Base-by-base conservation (phyloP, 2,113 vertebrate genomes). In the Grammomys dolichurus region DNA sequence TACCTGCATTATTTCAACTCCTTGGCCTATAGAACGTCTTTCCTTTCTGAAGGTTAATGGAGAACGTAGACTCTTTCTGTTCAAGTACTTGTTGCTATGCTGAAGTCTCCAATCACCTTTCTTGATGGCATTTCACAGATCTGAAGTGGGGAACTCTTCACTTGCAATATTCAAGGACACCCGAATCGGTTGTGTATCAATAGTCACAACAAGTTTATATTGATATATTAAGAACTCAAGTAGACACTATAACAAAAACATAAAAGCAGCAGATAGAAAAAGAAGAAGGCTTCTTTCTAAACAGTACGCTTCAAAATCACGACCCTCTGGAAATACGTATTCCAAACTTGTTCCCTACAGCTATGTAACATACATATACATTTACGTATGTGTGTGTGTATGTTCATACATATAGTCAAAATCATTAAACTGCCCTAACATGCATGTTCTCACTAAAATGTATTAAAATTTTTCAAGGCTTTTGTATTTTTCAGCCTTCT, bases 211-310 rank as follows among this genome's bases (percentile, higher is more conserved):
- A 56, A 33, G 91, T 94, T 89, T 56, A 24, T 54, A 63, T 63
- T 43, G 84, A 77, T 81, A n/a, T 48, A 40, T 69, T 90, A 78
- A 87, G 48, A 91, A 91, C 70, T 96, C 11, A 33, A 96, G 77
- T 2, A 51, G 33, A 17, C 81, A 58, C 82, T 95, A 67, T 78
- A 43, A 60, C 48, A 90, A 95, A 92, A 77, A 3, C 73, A 75
- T 91, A 67, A 90, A 81, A 91, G 69, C 63, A 96, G 77, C 36
- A 90, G 17, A 14, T 65, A 95, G 86, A 65, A 58, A 77, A 88
- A 91, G 67, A 96, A 89, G 54, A 75, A 82, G 91, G 17, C n/a
- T 85, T 40, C 63, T 95, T 94, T 10, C 81, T 88, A 95, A 80
- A 84, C 14, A 80, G 3, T 10, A 2, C 2, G 56, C 7, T 58